Evolutionary conservation across 1,140 invertebrate genomes (phyloP), one percentile per base, ranked within the genome.

Genomic region (Bombus breviceps): DNA sequence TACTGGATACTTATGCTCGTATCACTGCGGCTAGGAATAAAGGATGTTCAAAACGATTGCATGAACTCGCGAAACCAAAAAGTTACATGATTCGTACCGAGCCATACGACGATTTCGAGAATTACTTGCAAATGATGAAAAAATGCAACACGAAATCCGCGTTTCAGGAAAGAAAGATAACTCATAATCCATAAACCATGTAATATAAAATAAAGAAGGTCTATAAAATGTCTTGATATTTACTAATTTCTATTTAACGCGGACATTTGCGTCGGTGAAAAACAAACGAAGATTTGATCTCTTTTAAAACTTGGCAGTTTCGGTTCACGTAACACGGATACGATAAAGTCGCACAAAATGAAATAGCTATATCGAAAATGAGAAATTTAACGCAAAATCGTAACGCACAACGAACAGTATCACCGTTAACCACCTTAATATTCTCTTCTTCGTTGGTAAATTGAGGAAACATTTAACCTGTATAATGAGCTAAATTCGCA

Each of bases 1-100:
- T 89, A 25, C 53, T 91, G 4, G 87, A 92, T 43, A 91, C 85
- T 18, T 92, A 92, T 28, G 91, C 92, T 37, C 86, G 86, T 28
- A 92, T 92, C 2, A 79, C 75, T 12, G 86, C 90, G 12, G 86
- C 64, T 15, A 87, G 87, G 39, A 87, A 92, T 62, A 92, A 57
- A 71, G 78, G 88, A 39, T 91, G 72, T 10, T 81, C 89, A 25
- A 92, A 87, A 83, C 87, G 88, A 12, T 47, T 91, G n/a, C 84
- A 75, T 5, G 86, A 92, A 62, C 81, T 92, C 1, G 73, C 88
- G 22, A 92, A 86, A 85, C 88, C 91, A 25, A 91, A 86, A 18
- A 62, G n/a, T 57, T 37, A n/a, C 28, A 83, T 25, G 8, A 22
- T n/a, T 47, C 43, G 10, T 5, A 68, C 34, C 34, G 72, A 83